Conservation (phyloP, 2,113 vertebrate genomes). For the Vulpes lagopus region DNA sequence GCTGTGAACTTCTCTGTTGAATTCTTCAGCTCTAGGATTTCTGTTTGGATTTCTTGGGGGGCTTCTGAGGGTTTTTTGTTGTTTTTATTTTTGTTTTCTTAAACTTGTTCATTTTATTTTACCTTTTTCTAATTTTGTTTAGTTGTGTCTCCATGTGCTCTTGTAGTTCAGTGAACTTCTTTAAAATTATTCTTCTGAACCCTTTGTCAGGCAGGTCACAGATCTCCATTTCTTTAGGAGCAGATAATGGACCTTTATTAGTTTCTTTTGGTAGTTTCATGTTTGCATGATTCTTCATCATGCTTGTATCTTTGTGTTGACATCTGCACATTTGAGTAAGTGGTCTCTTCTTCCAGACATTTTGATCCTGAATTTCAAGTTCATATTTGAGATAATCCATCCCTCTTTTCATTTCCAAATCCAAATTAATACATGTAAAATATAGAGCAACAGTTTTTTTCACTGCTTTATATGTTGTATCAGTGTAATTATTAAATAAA, state of each 20-base stretch:
- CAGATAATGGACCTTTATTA: neutral
- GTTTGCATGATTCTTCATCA: neutral
- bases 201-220: neutral
- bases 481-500: neutral
- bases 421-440: neutral
- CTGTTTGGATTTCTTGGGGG: neutral
- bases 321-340: neutral
- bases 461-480: neutral
- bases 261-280: neutral
- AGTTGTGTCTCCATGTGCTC: neutral
- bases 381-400: neutral
- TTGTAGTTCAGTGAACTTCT: neutral
- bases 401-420: neutral
- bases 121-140: neutral
- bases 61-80: neutral
- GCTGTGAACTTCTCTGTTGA: neutral
- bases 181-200: neutral
- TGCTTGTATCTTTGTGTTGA: neutral
- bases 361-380: neutral
- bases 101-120: neutral
- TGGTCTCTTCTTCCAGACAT: neutral
- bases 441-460: neutral
- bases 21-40: neutral
- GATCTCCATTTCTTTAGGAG: neutral
- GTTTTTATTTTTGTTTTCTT: neutral